Evolutionary conservation across 2,797 vertebrate genomes (phyloP).

Genomic region (Gallinago solitaria): DNA sequence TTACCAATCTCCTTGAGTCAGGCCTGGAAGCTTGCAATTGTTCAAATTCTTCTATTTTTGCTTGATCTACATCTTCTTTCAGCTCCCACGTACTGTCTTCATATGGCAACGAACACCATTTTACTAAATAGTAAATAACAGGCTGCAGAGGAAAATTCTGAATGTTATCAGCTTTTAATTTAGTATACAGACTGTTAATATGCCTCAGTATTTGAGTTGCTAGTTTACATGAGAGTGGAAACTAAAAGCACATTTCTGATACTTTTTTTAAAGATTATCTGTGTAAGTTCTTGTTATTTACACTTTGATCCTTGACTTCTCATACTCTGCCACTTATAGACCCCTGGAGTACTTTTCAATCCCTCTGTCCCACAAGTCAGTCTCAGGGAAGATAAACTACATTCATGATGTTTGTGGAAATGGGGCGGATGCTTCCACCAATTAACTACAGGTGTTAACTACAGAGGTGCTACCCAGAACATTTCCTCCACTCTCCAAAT

Average conservation of each 20-base stretch:
- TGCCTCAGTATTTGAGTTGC: background rate
- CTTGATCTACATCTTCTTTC: slow-evolving; percentile 97
- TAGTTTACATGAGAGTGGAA: background rate
- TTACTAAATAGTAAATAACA: slow-evolving; percentile 99
- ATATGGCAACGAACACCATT: slow-evolving; percentile 98
- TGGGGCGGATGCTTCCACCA: rapidly evolving
- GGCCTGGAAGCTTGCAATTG: slow-evolving; percentile 92
- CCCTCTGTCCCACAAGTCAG: background rate
- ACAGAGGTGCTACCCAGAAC: background rate
- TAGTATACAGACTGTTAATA: slow-evolving; percentile 22
- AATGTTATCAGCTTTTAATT: slow-evolving; percentile 68
- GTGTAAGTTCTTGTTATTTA: background rate
- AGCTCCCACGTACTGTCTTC: slow-evolving; percentile 99
- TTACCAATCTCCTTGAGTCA: slow-evolving; percentile 90
- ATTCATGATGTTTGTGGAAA: background rate
- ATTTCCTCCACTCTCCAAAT: background rate
- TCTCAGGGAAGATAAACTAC: background rate
- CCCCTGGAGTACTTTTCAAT: background rate
- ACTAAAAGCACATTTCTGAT: background rate
- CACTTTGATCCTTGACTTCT: background rate
- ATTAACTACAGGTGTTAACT: background rate
- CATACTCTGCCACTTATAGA: background rate
- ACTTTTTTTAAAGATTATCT: background rate
- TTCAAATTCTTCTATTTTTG: slow-evolving; percentile 98
- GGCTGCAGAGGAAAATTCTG: slow-evolving; percentile 83